These are phyloP conservation scores for Drosophila algonquin DNA, from an alignment of 2,888 invertebrate species.

Conservation along the genomic window DNA sequence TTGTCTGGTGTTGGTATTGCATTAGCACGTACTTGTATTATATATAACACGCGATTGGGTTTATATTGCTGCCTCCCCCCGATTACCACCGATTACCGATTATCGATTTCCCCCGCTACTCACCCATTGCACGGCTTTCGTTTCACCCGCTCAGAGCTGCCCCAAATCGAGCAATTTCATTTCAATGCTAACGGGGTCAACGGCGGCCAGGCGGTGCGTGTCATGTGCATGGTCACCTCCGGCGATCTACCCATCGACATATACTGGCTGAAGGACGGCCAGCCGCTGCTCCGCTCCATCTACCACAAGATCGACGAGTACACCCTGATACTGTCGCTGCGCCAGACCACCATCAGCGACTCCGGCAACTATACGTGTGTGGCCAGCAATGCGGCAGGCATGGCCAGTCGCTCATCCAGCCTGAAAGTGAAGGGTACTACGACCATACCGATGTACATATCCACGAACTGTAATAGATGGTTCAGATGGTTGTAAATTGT, in stretches of 20 bases:
- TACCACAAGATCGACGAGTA: slow-evolving; percentile 85
- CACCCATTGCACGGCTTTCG: slow-evolving; percentile 64
- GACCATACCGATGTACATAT: neutral
- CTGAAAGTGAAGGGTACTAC: slow-evolving; percentile 86
- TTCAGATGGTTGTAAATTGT: slow-evolving; percentile 6
- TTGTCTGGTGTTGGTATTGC: slow-evolving; percentile 57
- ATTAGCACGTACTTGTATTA: slow-evolving; percentile 49
- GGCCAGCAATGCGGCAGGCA: slow-evolving; percentile 86
- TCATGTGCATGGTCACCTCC: slow-evolving; percentile 88
- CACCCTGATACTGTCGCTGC: slow-evolving; percentile 84
- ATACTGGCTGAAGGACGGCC: slow-evolving; percentile 86
- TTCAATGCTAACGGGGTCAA: slow-evolving; percentile 85
- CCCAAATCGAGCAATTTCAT: slow-evolving; percentile 85
- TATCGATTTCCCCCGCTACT: slow-evolving; percentile 1
- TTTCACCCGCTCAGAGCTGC: slow-evolving; percentile 81
- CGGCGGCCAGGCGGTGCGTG: slow-evolving; percentile 85
- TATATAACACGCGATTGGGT: slow-evolving; percentile 18
- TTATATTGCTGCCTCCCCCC: neutral
- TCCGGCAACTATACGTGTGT: slow-evolving; percentile 86
- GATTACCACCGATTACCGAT: too few species aligned
- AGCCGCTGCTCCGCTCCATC: slow-evolving; percentile 81
- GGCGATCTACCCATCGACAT: slow-evolving; percentile 92
- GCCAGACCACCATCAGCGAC: slow-evolving; percentile 83
- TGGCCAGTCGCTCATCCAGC: slow-evolving; percentile 85
- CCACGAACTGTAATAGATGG: slow-evolving; percentile 11